phyloP scores from a whole-genome alignment of 2,797 vertebrate species.

The Pipistrellus kuhlii region DNA sequence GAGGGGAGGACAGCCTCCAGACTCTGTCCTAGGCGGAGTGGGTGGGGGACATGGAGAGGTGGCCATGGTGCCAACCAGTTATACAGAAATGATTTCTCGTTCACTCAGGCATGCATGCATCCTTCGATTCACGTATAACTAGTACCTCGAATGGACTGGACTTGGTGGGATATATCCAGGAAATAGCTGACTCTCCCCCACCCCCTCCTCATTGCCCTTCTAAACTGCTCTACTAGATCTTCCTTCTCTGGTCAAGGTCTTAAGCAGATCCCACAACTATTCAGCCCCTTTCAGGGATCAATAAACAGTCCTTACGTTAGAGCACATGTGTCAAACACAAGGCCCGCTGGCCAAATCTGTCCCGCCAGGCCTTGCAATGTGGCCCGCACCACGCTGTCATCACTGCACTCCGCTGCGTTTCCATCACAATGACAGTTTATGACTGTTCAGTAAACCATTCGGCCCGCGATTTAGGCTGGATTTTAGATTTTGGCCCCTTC shows the following conservation, averaged over 20 bases:
- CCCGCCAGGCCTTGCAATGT: no score
- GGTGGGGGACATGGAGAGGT: background rate
- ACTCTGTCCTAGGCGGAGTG: background rate
- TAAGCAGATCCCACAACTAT: background rate
- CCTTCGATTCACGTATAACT: background rate
- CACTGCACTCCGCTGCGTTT: no score
- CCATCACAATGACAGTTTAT: no score
- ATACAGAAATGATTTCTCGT: background rate
- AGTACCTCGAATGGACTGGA: background rate
- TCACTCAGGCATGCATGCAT: background rate
- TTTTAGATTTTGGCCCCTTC: no score
- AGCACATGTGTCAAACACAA: no score
- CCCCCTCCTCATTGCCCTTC: background rate
- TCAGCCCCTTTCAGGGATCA: background rate
- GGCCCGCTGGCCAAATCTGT: no score
- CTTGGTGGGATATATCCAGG: background rate
- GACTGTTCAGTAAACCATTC: no score
- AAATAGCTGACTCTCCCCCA: background rate
- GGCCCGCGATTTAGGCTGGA: no score
- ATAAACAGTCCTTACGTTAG: background rate
- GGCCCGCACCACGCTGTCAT: no score
- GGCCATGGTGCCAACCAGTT: background rate
- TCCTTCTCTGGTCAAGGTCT: background rate
- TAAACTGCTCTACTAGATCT: background rate
- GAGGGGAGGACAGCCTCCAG: background rate